Conservation (phyloP, 2,113 vertebrate genomes). For the Pseudorhombus dupliciocellatus region DNA sequence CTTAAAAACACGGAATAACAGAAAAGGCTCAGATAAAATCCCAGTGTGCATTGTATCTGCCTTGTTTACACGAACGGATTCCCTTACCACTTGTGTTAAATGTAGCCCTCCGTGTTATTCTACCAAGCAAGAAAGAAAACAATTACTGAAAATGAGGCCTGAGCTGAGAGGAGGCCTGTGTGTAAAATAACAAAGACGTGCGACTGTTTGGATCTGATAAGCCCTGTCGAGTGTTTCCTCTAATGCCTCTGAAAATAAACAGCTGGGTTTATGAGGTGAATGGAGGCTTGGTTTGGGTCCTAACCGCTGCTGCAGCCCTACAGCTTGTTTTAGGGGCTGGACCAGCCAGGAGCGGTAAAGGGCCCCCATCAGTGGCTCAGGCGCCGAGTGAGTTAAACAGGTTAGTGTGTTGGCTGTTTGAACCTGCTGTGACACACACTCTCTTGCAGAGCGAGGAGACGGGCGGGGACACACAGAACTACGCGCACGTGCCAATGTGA, state of each 20-base stretch:
- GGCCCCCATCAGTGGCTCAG: conserved; percentile 70
- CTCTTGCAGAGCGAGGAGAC: conserved; percentile 22
- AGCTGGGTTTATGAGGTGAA: conserved; percentile 73
- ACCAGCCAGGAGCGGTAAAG: conserved; percentile 54
- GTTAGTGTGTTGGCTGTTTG: conserved; percentile 72
- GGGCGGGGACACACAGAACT: conserved; percentile 17
- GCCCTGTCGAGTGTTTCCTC: conserved; percentile 75
- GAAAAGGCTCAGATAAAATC: conserved; percentile 71
- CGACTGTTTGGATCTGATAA: conserved; percentile 82
- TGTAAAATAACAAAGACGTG: conserved; percentile 79
- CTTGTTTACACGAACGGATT: conserved; percentile 75
- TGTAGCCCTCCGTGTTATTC: conserved; percentile 77
- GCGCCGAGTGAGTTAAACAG: conserved; percentile 78
- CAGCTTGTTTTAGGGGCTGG: conserved; percentile 76
- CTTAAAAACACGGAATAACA: conserved; percentile 72
- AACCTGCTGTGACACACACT: conserved; percentile 65
- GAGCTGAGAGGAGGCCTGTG: conserved; percentile 73
- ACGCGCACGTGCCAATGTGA: conserved; percentile 11
- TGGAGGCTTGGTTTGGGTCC: conserved; percentile 75
- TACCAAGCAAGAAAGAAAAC: conserved; percentile 79
- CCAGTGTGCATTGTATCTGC: conserved; percentile 77
- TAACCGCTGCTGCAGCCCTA: conserved; percentile 63
- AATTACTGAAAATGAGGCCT: conserved; percentile 76
- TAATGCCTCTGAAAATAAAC: conserved; percentile 83
- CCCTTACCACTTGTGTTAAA: conserved; percentile 77